A percentile compares a stretch with the other conserved stretches of the same genome.
Conservation (phyloP, 2,888 invertebrate genomes). For the Cordilura impudica region DNA sequence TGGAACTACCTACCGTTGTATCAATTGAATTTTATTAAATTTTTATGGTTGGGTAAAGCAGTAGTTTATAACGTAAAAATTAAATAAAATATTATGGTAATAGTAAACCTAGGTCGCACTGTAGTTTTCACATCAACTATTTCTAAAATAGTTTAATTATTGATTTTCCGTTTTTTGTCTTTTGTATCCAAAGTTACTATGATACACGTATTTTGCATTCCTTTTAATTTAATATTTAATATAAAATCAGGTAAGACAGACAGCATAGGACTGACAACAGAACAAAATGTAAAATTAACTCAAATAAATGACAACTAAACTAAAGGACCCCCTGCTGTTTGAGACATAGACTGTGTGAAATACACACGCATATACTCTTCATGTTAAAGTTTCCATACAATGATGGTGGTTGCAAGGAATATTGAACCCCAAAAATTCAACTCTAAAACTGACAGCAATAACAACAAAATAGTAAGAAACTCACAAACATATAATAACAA, state of each 20-base stretch:
- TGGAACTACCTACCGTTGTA: too few species aligned
- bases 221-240: conserved; percentile 16
- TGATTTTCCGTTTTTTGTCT: conserved; percentile 12
- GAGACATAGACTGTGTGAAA: conserved; percentile 12
- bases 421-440: conserved; percentile 37
- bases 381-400: background rate
- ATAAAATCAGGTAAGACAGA: conserved; percentile 35
- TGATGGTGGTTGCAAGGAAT: conserved; percentile 47
- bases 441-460: conserved; percentile 22
- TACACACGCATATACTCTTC: background rate
- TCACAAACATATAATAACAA: conserved; percentile 49
- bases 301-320: conserved; percentile 36
- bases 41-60: too few species aligned
- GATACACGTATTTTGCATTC: background rate
- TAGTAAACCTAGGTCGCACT: too few species aligned
- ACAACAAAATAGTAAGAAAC: conserved; percentile 10
- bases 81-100: too few species aligned
- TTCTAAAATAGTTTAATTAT: background rate
- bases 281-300: conserved; percentile 31
- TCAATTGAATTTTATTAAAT: too few species aligned
- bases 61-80: too few species aligned
- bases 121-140: too few species aligned
- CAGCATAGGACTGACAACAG: background rate
- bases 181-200: background rate
- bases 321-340: conserved; percentile 34